A percentile compares a stretch with the other conserved stretches of the same genome.
Evolutionary conservation across 2,113 vertebrate species (phyloP).

Genomic region (Cricetomys ansorgei): DNA sequence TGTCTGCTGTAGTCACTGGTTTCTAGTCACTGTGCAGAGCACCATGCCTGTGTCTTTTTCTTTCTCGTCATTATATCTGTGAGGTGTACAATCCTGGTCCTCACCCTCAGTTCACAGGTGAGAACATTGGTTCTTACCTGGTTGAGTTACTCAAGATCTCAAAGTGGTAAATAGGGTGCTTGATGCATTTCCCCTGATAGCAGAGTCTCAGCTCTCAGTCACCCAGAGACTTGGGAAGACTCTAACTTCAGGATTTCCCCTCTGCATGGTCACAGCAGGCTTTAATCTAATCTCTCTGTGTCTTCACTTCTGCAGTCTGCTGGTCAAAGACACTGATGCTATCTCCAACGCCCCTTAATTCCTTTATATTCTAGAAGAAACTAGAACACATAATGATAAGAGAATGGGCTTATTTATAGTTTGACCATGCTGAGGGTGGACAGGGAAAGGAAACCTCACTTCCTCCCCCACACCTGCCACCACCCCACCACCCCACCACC

Average conservation of each 20-base stretch:
- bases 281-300: no score
- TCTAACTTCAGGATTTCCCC: background rate
- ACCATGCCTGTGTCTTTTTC: background rate
- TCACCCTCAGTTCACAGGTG: background rate
- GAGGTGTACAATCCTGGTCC: background rate
- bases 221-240: accelerated
- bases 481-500: no score
- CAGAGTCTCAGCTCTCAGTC: background rate
- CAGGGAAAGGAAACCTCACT: background rate
- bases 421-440: background rate
- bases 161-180: accelerated
- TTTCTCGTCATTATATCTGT: background rate
- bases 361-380: background rate
- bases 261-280: background rate
- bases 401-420: background rate
- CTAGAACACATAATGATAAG: background rate
- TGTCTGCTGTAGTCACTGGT: background rate
- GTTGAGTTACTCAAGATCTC: background rate
- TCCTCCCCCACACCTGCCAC: background rate
- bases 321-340: accelerated
- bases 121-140: background rate
- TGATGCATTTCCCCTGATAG: background rate
- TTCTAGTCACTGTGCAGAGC: background rate
- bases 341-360: background rate
- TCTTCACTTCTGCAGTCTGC: accelerated